phyloP scores from a whole-genome alignment of 35 echinoderm and acorn worm genomes.

The Holothuria glaberrima region DNA sequence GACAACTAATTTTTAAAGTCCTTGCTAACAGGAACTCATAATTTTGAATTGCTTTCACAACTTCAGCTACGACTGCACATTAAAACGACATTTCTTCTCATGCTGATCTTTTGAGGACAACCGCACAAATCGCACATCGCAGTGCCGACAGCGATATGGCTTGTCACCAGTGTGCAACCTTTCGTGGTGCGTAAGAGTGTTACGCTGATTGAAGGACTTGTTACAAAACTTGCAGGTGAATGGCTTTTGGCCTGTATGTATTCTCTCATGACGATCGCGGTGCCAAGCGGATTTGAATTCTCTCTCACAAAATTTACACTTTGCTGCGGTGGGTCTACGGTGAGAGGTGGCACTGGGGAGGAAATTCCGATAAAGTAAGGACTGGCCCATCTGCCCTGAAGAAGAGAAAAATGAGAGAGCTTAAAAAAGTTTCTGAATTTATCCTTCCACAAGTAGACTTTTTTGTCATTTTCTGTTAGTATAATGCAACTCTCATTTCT shows the following conservation, averaged over 20 bases:
- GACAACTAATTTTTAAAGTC: too few species aligned
- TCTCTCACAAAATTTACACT: constrained; percentile 25
- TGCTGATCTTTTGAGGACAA: neutral
- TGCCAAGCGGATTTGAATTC: constrained; percentile 2
- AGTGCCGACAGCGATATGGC: constrained; percentile 35
- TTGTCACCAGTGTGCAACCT: constrained; percentile 35
- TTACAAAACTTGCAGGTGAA: constrained; percentile 59
- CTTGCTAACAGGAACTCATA: too few species aligned
- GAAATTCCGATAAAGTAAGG: neutral
- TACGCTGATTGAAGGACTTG: constrained; percentile 1
- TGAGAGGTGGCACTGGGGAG: neutral
- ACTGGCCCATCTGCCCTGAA: neutral
- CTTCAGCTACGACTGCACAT: too few species aligned
- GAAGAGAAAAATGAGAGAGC: constrained; percentile 20
- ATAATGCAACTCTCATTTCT: too few species aligned
- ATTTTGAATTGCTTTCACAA: too few species aligned
- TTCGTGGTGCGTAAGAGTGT: constrained; percentile 13
- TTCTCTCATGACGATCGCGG: constrained; percentile 28
- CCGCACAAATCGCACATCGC: constrained; percentile 45
- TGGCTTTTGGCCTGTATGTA: constrained; percentile 36
- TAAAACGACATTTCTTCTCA: constrained; percentile 25
- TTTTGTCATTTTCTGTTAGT: too few species aligned
- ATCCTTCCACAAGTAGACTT: too few species aligned
- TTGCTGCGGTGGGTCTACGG: neutral
- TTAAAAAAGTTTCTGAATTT: too few species aligned